Conservation (phyloP, 2,888 invertebrate genomes). For the Hirtodrosophila confusa region DNA sequence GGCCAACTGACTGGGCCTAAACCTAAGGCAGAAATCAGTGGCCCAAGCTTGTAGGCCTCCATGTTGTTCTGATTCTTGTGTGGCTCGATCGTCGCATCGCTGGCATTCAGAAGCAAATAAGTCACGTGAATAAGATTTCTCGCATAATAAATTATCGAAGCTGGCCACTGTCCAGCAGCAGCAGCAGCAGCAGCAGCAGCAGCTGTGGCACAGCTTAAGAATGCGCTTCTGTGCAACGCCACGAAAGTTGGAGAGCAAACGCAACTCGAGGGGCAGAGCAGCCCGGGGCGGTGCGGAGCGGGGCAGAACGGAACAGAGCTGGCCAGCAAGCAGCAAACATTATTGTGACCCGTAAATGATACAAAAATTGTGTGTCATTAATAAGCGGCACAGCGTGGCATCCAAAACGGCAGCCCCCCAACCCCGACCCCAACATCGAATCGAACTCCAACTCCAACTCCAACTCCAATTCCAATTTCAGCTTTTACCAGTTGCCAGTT, state of each 20-base stretch:
- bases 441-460: neutral
- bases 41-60: slow-evolving; percentile 6
- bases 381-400: slow-evolving; percentile 75
- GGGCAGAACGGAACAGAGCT: slow-evolving; percentile 25
- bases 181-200: slow-evolving; percentile 1
- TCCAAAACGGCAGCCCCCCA: slow-evolving; percentile 9
- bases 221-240: slow-evolving; percentile 78
- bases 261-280: neutral
- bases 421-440: too few species aligned
- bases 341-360: slow-evolving; percentile 82
- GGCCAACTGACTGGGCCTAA: slow-evolving; percentile 33
- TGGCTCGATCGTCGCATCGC: slow-evolving; percentile 37
- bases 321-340: slow-evolving; percentile 36
- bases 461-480: slow-evolving; percentile 9
- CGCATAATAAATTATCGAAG: slow-evolving; percentile 83
- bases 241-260: slow-evolving; percentile 30
- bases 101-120: slow-evolving; percentile 81
- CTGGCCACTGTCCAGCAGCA: slow-evolving; percentile 35
- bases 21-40: neutral
- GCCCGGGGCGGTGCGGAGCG: slow-evolving; percentile 1
- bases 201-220: slow-evolving; percentile 57
- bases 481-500: slow-evolving; percentile 27
- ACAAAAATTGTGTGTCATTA: slow-evolving; percentile 82
- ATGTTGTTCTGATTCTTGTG: slow-evolving; percentile 56
- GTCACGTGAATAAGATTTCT: slow-evolving; percentile 83